Evolutionary conservation across 2,113 vertebrate genomes (phyloP), one percentile per base, ranked within the genome.

Genomic region (Pteropus alecto): DNA sequence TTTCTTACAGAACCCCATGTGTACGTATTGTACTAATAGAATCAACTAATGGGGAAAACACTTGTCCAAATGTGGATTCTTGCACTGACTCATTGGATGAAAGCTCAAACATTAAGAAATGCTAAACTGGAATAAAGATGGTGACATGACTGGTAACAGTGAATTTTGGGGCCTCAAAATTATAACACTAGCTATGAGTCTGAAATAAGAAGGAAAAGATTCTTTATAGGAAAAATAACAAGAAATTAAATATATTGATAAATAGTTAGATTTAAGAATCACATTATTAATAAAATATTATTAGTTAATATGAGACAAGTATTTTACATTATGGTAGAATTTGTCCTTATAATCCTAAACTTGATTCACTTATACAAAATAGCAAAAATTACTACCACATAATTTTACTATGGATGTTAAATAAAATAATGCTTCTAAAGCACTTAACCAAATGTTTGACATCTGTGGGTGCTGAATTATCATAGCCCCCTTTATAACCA

Each of bases 271-370:
- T 61, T 76, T 38, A 82, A 90, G 3, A 87, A 28, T 6, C 11
- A 35, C 81, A n/a, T 82, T 33, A 35, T 90, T 86, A 92, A 74
- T 63, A 82, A 82, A 24, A 10, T 14, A 68, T 58, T 43, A 18
- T 51, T 26, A 19, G 16, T 56, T 90, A 68, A 89, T 18, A 41
- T 48, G 26, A 86, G 60, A 67, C 16, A 77, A 70, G n/a, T 19
- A 41, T 88, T 92, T 87, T 73, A 78, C 16, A 14, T 74, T 68
- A 81, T 33, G 13, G 43, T 51, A 6, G 13, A 74, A 38, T 65
- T 87, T 91, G 22, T 87, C n/a, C 68, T 94, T 30, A 4, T 90
- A 90, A 78, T 67, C 46, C 46, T 87, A 90, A 93, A 71, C 7
- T 56, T 65, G 56, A 96, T 43, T 60, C 43, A 58, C 1, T 70